A percentile compares a stretch with the other conserved stretches of the same genome.
These are phyloP conservation scores for Todiramphus saurophagus DNA, from an alignment of 2,113 vertebrate genomes.

Conservation along the genomic window DNA sequence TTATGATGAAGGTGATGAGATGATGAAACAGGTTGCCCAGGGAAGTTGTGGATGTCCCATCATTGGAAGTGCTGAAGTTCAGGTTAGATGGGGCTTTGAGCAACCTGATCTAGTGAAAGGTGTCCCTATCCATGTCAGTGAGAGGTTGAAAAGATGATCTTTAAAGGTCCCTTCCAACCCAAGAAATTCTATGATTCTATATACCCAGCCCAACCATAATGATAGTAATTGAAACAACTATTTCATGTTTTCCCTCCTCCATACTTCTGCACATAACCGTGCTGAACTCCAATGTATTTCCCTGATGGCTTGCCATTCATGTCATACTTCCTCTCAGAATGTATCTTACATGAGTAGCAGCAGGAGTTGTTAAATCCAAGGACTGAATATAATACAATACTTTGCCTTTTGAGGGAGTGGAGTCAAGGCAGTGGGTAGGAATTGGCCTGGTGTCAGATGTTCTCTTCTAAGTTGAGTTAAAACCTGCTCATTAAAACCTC, in stretches of 20 bases:
- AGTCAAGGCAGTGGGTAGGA: neutral
- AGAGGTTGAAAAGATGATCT: neutral
- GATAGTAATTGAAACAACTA: neutral
- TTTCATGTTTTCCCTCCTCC: neutral
- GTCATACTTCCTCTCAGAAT: neutral
- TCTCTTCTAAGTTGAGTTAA: neutral
- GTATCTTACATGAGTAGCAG: neutral
- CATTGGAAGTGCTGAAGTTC: neutral
- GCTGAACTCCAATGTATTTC: neutral
- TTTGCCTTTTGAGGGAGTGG: neutral
- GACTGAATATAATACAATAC: neutral
- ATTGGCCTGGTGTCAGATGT: neutral
- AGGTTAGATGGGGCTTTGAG: neutral
- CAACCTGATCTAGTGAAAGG: neutral
- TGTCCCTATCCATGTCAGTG: too few species aligned
- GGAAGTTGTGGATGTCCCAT: accelerated
- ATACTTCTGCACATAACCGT: neutral
- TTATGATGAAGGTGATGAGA: accelerated
- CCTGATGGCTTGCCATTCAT: neutral
- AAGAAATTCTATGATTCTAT: neutral
- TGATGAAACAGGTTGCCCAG: neutral
- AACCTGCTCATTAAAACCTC: neutral
- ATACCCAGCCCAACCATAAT: neutral
- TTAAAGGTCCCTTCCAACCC: neutral
- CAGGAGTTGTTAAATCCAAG: neutral